Evolutionary conservation across 2,797 vertebrate species (phyloP).

Genomic region (Catostomus latipinnis): DNA sequence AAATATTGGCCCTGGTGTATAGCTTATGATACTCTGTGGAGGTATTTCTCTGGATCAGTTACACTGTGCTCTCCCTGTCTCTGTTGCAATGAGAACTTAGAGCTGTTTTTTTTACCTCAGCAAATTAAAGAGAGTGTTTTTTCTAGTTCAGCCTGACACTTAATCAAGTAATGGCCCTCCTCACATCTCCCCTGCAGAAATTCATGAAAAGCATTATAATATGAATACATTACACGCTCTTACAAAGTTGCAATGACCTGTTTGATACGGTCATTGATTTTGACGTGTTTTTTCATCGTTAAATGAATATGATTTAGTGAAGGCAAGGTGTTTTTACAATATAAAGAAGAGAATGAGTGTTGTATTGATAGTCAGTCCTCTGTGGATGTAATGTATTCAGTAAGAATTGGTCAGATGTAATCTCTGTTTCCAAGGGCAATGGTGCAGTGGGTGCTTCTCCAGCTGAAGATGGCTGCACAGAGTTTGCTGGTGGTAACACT

Average conservation of each 20-base stretch:
- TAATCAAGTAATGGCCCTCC: conserved; percentile 78
- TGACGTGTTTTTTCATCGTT: conserved; percentile 17
- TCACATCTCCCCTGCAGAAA: conserved; percentile 34
- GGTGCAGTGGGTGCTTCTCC: conserved; percentile 70
- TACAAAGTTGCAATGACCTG: conserved; percentile 58
- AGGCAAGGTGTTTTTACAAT: neutral
- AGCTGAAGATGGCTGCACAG: conserved; percentile 73
- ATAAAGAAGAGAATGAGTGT: neutral
- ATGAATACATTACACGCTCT: conserved; percentile 37
- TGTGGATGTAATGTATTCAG: conserved; percentile 12
- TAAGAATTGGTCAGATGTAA: conserved; percentile 41
- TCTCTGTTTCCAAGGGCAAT: conserved; percentile 81
- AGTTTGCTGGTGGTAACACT: conserved; percentile 76
- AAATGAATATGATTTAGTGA: neutral
- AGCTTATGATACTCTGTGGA: neutral
- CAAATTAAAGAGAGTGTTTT: conserved; percentile 79
- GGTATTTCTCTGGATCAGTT: conserved; percentile 14
- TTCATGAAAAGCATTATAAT: conserved; percentile 52
- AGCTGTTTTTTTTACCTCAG: conserved; percentile 61
- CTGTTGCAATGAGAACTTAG: conserved; percentile 4
- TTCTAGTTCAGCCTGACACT: conserved; percentile 65
- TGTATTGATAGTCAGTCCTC: neutral
- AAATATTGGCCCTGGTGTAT: neutral
- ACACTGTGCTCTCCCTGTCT: neutral
- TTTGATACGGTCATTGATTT: conserved; percentile 30